Evolutionary conservation across 2,797 vertebrate genomes (phyloP), one percentile per base, ranked within the genome.

Genomic region (Knipowitschia caucasica): DNA sequence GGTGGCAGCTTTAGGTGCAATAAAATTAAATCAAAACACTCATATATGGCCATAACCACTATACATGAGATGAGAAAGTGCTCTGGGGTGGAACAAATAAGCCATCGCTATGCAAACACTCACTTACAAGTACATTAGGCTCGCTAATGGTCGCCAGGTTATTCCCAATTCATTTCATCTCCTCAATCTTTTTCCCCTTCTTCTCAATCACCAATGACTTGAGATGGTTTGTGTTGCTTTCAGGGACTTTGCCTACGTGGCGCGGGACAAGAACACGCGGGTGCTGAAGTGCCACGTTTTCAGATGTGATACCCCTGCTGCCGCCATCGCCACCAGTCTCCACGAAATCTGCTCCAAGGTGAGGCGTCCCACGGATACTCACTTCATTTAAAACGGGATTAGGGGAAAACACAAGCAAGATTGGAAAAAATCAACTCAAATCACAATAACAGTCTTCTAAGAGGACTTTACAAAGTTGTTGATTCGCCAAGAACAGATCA

Each of bases 231-330:
- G 42, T 50, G 14, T 66, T n/a, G 25, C 0, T 21, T 60, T 30
- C 83, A 99, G 96, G 87, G 95, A 99, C 84, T 99, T 99, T 78
- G 96, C 95, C 62, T 99, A 99, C 0, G 96, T 99, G 88, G 95
- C 95, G 57, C 93, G 95, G 89, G 96, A 99, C 88, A 95, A 93
- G 85, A 96, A 98, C 76, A 98, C 96, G 0, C 89, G 93, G 49
- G 95, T 97, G 85, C 82, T 99, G 86, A 99, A 99, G 93, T 99
- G 96, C 86, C 96, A 99, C 85, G 96, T 98, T 72, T 99, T 98
- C 85, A 91, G 95, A 79, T 98, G 96, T 98, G 96, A 99, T 86
- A 95, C 94, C 2, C 95, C 96, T 42, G 96, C 96, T 12, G 96
- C 98, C 84, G 92, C 94, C 87, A 95, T 99, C 2, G 94, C 95